These are phyloP conservation scores for Omphaloscelis lunosa DNA, from an alignment of 2,888 invertebrate genomes.

Conservation along the genomic window DNA sequence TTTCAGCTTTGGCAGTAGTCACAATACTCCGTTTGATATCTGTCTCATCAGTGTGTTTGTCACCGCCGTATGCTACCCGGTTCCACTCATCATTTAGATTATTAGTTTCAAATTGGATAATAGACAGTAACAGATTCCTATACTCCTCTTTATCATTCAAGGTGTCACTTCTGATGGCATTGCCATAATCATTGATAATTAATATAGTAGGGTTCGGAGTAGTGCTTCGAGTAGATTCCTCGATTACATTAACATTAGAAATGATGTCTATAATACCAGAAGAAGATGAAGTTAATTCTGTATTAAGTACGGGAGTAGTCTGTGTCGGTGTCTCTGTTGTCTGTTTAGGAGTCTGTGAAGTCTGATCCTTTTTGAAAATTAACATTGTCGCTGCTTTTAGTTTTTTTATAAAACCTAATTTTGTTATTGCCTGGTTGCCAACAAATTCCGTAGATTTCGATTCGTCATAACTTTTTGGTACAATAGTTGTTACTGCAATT, in stretches of 20 bases:
- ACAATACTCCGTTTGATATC: constrained; percentile 31
- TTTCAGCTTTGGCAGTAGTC: background rate
- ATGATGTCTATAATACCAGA: background rate
- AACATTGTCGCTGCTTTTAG: constrained; percentile 28
- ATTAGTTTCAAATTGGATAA: constrained; percentile 74
- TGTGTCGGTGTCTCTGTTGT: background rate
- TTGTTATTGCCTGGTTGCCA: background rate
- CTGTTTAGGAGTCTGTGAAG: background rate
- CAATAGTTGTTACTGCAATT: background rate
- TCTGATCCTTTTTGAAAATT: constrained; percentile 7
- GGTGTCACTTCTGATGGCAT: constrained; percentile 8
- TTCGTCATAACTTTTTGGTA: background rate
- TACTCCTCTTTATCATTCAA: constrained; percentile 41
- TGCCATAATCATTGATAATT: constrained; percentile 67
- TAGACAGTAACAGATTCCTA: constrained; percentile 70
- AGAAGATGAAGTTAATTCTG: background rate
- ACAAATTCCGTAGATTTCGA: background rate
- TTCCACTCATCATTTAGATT: constrained; percentile 67
- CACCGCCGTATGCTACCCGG: constrained; percentile 44
- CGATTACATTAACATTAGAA: background rate
- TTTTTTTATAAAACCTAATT: constrained; percentile 17
- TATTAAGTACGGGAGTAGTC: background rate
- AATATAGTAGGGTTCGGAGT: constrained; percentile 69
- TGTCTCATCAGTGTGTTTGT: background rate
- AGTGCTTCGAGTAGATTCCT: constrained; percentile 21